Base-by-base conservation (phyloP, 1,140 invertebrate species). In the Chlorops oryzae region DNA sequence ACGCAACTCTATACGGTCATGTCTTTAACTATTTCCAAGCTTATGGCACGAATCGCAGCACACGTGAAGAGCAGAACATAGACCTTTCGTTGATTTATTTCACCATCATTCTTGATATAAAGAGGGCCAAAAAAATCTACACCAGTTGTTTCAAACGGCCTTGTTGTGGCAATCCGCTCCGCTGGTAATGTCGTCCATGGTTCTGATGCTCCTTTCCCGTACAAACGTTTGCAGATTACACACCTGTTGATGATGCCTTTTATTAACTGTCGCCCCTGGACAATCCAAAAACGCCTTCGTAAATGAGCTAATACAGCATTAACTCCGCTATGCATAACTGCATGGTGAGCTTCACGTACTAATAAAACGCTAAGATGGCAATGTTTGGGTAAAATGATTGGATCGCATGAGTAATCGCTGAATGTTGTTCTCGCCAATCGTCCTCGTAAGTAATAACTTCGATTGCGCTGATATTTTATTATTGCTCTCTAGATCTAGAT, bases 1-100 rank as follows among this genome's bases (percentile, higher is more conserved):
- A 45, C 34, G 7, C 43, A 45, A 12, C 27, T 45, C 12, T 45
- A 13, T 5, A 18, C 21, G 6, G 43, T 32, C 25, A 45, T 17
- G 21, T 45, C 43, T 32, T 10, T 18, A 3, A 45, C 43, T 15
- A 45, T 7, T 20, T 45, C 43, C 12, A 45, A 20, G 34, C 34
- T 25, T 18, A 45, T 20, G 6, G 43, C 27, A 5, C 43, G 9
- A 45, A 45, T 17, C 3, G 43, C 43, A 15, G 43, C 43, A 24
- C 15, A 28, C 15, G 43, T 45, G 6, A 45, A 20, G 4, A 45
- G 15, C 27, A 45, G 28, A 21, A 45, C 21, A 18, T 45, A 28
- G 12, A 28, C 17, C 27, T 27, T 32, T 18, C 2, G n/a, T 13
- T 20, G 12, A 7, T 5, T 45, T 15, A 15, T n/a, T n/a, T n/a